Percentiles rank a stretch among this genome's conserved stretches.
Conservation (phyloP, 2,888 invertebrate genomes). For the Limenitis camilla region DNA sequence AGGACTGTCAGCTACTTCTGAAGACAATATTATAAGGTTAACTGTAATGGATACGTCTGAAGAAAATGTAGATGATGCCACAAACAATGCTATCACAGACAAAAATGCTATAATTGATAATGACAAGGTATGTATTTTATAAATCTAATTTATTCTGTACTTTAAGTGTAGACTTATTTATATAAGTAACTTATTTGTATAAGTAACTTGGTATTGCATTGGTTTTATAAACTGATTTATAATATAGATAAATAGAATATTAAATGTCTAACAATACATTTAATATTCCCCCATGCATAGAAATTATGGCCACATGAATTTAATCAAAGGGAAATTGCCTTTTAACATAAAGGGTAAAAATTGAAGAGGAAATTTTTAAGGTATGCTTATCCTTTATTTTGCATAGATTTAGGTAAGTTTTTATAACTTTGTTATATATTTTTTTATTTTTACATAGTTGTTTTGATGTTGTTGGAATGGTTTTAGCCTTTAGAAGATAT, state of each 20-base stretch:
- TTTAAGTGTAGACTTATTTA: conserved; percentile 1
- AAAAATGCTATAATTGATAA: conserved; percentile 4
- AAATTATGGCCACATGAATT: conserved; percentile 15
- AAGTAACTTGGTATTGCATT: background rate
- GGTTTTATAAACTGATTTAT: conserved; percentile 9
- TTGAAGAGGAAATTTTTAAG: conserved; percentile 12
- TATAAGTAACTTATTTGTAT: background rate
- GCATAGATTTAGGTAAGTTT: conserved; percentile 10
- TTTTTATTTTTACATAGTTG: background rate
- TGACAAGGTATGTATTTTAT: conserved; percentile 9
- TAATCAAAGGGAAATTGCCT: conserved; percentile 13
- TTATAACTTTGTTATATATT: conserved; percentile 2
- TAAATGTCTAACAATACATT: conserved; percentile 16
- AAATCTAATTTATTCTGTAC: background rate
- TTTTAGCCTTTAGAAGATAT: conserved; percentile 2
- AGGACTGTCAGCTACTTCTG: conserved; percentile 27
- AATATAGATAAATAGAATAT: conserved; percentile 13
- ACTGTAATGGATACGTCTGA: conserved; percentile 3
- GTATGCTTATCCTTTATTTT: conserved; percentile 8
- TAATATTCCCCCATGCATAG: conserved; percentile 16
- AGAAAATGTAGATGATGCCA: conserved; percentile 23
- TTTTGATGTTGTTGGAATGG: background rate
- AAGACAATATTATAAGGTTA: conserved; percentile 6
- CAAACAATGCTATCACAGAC: conserved; percentile 11
- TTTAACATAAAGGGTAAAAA: conserved; percentile 9